A percentile compares a stretch with the other conserved stretches of the same genome.
Evolutionary conservation across 2,888 invertebrate genomes (phyloP).

Genomic region (Danaus chrysippus): DNA sequence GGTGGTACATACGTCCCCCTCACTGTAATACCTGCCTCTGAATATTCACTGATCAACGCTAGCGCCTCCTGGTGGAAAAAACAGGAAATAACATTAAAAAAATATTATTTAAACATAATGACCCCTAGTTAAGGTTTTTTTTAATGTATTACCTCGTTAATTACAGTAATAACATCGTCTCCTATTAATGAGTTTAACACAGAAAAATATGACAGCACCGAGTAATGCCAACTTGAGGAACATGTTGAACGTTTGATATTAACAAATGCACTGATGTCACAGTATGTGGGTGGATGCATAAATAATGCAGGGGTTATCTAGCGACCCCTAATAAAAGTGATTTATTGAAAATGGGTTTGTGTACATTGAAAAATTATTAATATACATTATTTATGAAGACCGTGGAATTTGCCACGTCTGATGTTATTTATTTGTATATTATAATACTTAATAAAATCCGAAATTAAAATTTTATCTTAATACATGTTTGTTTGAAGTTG

Average conservation of each 20-base stretch:
- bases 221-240: constrained; percentile 64
- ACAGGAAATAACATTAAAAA: background rate
- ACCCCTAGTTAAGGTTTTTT: no score
- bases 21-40: constrained; percentile 99
- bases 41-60: constrained; percentile 98
- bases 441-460: no score
- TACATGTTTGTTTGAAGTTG: no score
- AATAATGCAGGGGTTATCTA: constrained; percentile 40
- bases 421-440: constrained; percentile 9
- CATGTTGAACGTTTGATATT: constrained; percentile 47
- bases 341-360: constrained; percentile 42
- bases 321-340: constrained; percentile 29
- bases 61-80: constrained; percentile 88
- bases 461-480: no score
- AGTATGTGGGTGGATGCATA: constrained; percentile 23
- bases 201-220: constrained; percentile 59
- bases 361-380: constrained; percentile 40
- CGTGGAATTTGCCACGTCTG: constrained; percentile 7
- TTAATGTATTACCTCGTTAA: constrained; percentile 35
- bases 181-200: constrained; percentile 57
- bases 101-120: background rate
- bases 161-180: constrained; percentile 48
- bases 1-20: constrained; percentile 97
- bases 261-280: constrained; percentile 41
- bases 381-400: constrained; percentile 12